Base-by-base conservation (phyloP, 2,797 vertebrate species). In the Limosa lapponica region DNA sequence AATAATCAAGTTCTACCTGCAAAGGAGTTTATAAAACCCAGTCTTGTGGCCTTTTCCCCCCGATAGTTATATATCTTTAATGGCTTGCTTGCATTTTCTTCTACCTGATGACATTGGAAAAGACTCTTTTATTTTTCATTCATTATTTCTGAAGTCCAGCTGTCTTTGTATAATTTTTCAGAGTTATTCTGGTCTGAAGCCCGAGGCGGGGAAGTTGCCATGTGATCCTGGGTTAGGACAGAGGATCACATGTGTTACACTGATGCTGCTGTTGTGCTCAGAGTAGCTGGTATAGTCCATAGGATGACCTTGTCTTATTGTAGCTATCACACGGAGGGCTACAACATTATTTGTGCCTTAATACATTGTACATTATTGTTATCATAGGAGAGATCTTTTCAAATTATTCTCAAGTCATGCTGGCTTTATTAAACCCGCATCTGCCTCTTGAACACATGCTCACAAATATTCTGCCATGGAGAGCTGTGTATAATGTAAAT, bases 221-320 rank as follows among this genome's bases (percentile, higher is more conserved):
- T 51, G 17, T 49, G 51, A 78, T 79, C 43, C 74, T 84, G 43
- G 20, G 7, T 66, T 79, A 44, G 39, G 27, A 32, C 6, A 82
- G 55, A 83, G 6, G 16, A 44, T 69, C 13, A 36, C 6, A 4
- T 1, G 3, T 0, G 0, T 75, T 75, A 37, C 24, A 49, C 82
- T 84, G 25, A 37, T 84, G 51, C 17, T 87, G 41, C 55, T 57
- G 12, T 61, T 77, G 34, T 58, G 44, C 57, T 90, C 37, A 22
- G 82, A 59, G 74, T 57, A n/a, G 49, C 18, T 65, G 32, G 7
- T 67, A 15, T 13, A 77, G 52, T 52, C 64, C 27, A 30, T 13
- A 70, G 58, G 34, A 66, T 80, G 49, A 64, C 30, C 17, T 73
- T 73, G 16, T 67, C 54, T 44, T 55, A 15, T 8, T 7, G 6